Base-by-base conservation (phyloP, 2,113 vertebrate species). In the Pangasianodon gigas region DNA sequence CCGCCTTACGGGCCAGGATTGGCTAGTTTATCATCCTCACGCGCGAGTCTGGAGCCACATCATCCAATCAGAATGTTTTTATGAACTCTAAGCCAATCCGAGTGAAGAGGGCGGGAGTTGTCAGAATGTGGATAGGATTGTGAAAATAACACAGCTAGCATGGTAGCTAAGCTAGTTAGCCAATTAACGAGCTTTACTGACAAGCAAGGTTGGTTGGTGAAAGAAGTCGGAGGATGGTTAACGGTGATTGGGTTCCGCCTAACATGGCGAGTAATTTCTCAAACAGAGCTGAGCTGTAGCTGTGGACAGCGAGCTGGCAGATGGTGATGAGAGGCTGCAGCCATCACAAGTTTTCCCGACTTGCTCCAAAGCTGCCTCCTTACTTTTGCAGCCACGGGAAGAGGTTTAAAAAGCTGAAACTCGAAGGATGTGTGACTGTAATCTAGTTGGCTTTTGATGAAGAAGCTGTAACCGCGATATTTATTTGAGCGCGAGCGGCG, bases 151-250 rank as follows among this genome's bases (percentile, higher is more conserved):
- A n/a, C 13, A 75, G 74, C 60, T 86, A 81, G 89, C 84, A 48
- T 13, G 21, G 21, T 60, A 29, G 89, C 84, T 81, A 81, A 69
- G 71, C 74, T 62, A 41, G 32, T 44, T 69, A 81, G 88, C 84
- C 48, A 77, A 89, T 62, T 48, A 75, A 77, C 54, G 26, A 79
- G 56, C 32, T 51, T 65, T 85, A 37, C 82, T 89, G 87, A 92
- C 91, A 90, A 89, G 87, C 84, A 60, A 54, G 79, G 32, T 18
- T 37, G 26, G 44, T 65, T 62, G 19, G 67, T 16, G 13, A 8
- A 83, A 58, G 29, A 88, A 52, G 89, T 74, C 9, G 62, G 60
- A 11, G 41, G 60, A 32, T 29, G 29, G 48, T 26, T 74, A 54
- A 58, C 77, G 18, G 74, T 26, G 10, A 8, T 26, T 37, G 44